Percentiles rank a stretch among this genome's conserved stretches.
phyloP scores from a whole-genome alignment of 2,113 vertebrate genomes.

The Serinus canaria region DNA sequence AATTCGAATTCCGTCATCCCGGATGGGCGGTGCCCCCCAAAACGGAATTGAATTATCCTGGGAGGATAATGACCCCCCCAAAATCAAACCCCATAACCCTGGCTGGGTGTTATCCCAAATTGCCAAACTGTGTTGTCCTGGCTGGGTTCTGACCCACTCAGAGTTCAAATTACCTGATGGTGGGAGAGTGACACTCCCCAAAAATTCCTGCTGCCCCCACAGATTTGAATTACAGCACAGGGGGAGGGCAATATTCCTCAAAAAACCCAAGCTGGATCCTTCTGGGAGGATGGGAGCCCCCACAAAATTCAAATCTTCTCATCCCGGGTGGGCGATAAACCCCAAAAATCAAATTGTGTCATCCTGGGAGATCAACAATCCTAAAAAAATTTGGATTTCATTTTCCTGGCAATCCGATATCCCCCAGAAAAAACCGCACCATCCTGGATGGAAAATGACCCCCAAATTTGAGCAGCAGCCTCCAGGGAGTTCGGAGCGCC shows the following conservation, averaged over 20 bases:
- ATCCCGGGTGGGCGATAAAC: not conserved
- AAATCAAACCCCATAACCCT: not conserved
- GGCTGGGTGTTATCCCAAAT: not conserved
- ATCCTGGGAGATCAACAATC: accelerated
- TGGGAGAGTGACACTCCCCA: not conserved
- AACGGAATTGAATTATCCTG: accelerated
- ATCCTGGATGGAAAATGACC: not conserved
- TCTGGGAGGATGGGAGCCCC: too few relatives aligned
- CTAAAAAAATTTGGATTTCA: accelerated
- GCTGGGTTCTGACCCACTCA: not conserved
- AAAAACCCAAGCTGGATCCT: not conserved
- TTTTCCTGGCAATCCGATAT: accelerated
- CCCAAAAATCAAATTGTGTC: not conserved
- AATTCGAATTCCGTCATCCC: not conserved
- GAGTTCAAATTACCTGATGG: not conserved
- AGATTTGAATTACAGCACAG: not conserved
- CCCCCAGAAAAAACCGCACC: not conserved
- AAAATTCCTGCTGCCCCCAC: not conserved
- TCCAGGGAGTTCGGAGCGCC: not conserved
- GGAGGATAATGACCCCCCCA: accelerated
- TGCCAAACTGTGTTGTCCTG: too few relatives aligned
- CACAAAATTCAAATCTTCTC: not conserved
- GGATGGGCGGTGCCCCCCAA: accelerated
- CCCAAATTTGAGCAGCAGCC: not conserved
- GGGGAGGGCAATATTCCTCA: accelerated